Evolutionary conservation across 2,888 invertebrate genomes (phyloP).

Genomic region (Melanchra persicariae): DNA sequence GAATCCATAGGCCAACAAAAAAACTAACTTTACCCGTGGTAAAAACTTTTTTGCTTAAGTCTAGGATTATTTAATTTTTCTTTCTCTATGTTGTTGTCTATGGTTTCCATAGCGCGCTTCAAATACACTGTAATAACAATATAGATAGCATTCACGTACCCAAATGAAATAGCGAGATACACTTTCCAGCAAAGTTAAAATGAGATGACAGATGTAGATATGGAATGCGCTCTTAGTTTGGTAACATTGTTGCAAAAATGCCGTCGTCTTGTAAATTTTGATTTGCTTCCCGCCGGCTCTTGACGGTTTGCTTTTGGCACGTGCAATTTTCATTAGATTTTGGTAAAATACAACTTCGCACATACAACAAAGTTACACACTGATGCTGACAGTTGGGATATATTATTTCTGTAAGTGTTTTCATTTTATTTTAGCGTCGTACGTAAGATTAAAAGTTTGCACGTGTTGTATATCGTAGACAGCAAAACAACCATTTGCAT

Average conservation of each 20-base stretch:
- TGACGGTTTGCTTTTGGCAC: constrained; percentile 90
- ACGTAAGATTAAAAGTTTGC: constrained; percentile 79
- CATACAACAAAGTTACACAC: constrained; percentile 78
- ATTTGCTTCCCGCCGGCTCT: constrained; percentile 88
- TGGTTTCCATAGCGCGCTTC: constrained; percentile 36
- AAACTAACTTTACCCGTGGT: no score
- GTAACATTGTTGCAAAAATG: constrained; percentile 78
- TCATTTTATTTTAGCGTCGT: constrained; percentile 67
- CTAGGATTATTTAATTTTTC: background rate
- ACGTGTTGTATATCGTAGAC: constrained; percentile 87
- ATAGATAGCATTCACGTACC: constrained; percentile 26
- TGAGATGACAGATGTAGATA: constrained; percentile 33
- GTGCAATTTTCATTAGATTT: constrained; percentile 85
- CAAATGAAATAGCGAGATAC: constrained; percentile 42
- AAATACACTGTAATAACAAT: background rate
- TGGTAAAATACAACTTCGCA: constrained; percentile 75
- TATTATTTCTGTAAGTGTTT: constrained; percentile 85
- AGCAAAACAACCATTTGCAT: constrained; percentile 89
- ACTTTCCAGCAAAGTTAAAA: constrained; percentile 7
- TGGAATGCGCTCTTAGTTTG: constrained; percentile 46
- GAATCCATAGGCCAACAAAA: background rate
- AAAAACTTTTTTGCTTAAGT: background rate
- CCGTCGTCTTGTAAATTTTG: constrained; percentile 77
- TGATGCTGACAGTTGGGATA: constrained; percentile 86
- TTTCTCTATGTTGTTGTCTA: constrained; percentile 43